These are phyloP conservation scores for Fundulus diaphanus DNA, from an alignment of 2,797 vertebrate species.

Conservation along the genomic window DNA sequence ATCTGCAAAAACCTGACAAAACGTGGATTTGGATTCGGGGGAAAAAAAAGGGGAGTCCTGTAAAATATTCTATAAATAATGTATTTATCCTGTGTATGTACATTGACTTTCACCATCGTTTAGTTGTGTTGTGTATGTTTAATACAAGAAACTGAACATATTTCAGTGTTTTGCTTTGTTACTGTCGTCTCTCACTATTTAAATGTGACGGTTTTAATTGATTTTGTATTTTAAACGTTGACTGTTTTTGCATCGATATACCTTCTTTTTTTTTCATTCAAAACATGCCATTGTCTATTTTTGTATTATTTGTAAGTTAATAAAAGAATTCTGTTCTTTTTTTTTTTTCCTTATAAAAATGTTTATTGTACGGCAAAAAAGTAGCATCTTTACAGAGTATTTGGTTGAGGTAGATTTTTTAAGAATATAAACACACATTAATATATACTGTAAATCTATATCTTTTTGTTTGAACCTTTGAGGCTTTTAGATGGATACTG, in stretches of 20 bases:
- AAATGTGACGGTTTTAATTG: conserved; percentile 88
- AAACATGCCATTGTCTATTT: conserved; percentile 96
- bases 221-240: conserved; percentile 75
- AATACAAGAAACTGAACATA: conserved; percentile 88
- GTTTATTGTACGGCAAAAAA: conserved; percentile 93
- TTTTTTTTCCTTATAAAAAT: conserved; percentile 76
- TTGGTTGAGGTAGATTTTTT: conserved; percentile 95
- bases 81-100: conserved; percentile 98
- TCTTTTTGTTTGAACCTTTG: conserved; percentile 85
- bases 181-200: conserved; percentile 90
- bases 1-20: conserved; percentile 90
- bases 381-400: conserved; percentile 98
- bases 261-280: conserved; percentile 89
- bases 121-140: conserved; percentile 95
- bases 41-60: conserved; percentile 86
- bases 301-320: conserved; percentile 99
- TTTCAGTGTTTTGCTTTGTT: conserved; percentile 87
- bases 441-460: conserved; percentile 96
- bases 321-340: conserved; percentile 60
- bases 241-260: conserved; percentile 81
- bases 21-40: conserved; percentile 82
- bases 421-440: conserved; percentile 87
- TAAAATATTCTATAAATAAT: conserved; percentile 99
- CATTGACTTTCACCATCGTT: conserved; percentile 86
- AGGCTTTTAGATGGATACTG: conserved; percentile 92